Base-by-base conservation (phyloP, 2,797 vertebrate genomes). In the Glossophaga mutica region DNA sequence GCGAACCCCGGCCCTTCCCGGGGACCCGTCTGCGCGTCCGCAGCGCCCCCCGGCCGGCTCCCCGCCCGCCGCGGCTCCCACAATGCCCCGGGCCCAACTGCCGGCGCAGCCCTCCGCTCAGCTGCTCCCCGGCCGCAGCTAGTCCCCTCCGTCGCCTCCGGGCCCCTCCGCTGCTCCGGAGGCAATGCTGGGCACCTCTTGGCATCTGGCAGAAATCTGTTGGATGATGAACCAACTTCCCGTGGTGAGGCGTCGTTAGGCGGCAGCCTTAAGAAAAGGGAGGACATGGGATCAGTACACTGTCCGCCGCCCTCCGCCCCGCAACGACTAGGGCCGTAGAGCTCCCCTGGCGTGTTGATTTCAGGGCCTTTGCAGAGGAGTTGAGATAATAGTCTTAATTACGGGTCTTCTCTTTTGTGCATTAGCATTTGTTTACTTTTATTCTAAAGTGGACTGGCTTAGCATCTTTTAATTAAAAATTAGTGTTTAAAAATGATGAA, bases 71-170 rank as follows among this genome's bases (percentile, higher is more conserved):
- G 10, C 26, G 6, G 37, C 62, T 76, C 68, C 90, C 96, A 92
- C 29, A 74, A 82, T 95, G 93, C 96, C 44, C 37, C 68, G 87
- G 92, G 88, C 85, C 90, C 84, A 92, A 91, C 95, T 34, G 90
- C 73, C 95, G 48, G 9, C 48, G 39, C 59, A 50, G 70, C 22
- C 14, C 55, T 86, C 70, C 34, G 34, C 34, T 22, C 4, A 9
- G 34, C 14, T 55, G 22, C 88, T 46, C 37, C 48, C 26, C 2
- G 37, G 87, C 46, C 34, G 5, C 77, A 29, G 37, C 70, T 76
- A 2, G 22, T 42, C 39, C 57, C 22, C 34, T 4, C 12, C 0
- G 4, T 22, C 6, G 19, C 6, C n/a, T 39, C 0, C 0, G 22
- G 37, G 34, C 6, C 71, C 39, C 70, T 24, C 19, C 10, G n/a